Conservation (phyloP, 2,888 invertebrate species). For the Acleris laterana region DNA sequence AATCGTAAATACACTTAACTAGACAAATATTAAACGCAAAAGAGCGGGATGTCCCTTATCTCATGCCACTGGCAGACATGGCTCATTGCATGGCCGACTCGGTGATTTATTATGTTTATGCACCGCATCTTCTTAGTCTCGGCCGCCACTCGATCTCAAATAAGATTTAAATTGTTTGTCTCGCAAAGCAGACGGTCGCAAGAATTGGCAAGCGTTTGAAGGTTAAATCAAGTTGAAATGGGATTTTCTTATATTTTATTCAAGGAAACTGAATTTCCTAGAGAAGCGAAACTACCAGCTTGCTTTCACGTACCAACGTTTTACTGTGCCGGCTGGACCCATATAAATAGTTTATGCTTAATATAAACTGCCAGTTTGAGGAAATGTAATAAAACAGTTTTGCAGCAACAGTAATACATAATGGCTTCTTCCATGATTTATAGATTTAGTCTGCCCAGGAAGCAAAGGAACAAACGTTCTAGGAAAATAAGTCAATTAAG, state of each 20-base stretch:
- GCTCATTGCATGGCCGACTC: constrained; percentile 24
- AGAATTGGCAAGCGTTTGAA: constrained; percentile 68
- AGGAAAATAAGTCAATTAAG: constrained; percentile 1
- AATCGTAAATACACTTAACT: constrained; percentile 20
- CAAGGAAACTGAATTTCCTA: constrained; percentile 58
- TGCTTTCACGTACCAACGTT: constrained; percentile 13
- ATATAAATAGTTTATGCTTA: constrained; percentile 18
- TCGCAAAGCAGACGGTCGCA: constrained; percentile 58
- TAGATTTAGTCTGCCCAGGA: constrained; percentile 17
- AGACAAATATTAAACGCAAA: constrained; percentile 44
- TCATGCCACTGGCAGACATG: constrained; percentile 15
- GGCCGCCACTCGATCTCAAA: constrained; percentile 29
- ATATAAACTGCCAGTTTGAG: constrained; percentile 23
- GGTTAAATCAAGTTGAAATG: constrained; percentile 69
- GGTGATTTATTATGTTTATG: constrained; percentile 69
- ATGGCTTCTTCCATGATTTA: constrained; percentile 27
- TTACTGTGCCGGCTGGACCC: not conserved
- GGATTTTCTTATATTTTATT: constrained; percentile 51
- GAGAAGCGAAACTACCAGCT: constrained; percentile 47
- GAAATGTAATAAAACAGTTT: constrained; percentile 31
- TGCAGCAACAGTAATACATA: constrained; percentile 13
- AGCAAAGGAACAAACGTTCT: constrained; percentile 7
- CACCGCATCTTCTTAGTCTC: constrained; percentile 44
- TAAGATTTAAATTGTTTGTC: constrained; percentile 59
- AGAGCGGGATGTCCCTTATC: constrained; percentile 12